Evolutionary conservation across 2,797 vertebrate species (phyloP).

Genomic region (Dendrocincla fuliginosa): DNA sequence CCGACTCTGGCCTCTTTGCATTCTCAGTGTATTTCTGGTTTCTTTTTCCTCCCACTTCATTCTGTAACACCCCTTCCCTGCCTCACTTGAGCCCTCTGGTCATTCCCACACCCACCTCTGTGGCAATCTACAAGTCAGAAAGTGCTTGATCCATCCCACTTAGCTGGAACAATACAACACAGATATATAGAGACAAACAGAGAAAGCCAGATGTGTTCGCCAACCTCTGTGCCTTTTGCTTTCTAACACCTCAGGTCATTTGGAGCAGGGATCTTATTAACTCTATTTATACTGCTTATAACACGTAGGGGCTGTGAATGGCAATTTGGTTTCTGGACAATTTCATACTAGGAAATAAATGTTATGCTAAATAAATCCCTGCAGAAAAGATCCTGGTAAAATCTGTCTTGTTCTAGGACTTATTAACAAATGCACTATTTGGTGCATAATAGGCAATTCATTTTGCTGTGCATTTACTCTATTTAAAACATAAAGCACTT

Average conservation of each 20-base stretch:
- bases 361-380: neutral
- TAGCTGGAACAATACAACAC: neutral
- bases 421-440: constrained; percentile 4
- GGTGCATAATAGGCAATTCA: constrained; percentile 35
- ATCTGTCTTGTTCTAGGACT: neutral
- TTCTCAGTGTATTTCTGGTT: neutral
- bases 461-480: constrained; percentile 52
- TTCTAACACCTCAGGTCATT: neutral
- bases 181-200: neutral
- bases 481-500: constrained; percentile 59
- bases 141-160: neutral
- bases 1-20: neutral
- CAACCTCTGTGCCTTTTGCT: neutral
- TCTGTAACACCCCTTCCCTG: neutral
- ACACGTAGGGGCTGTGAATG: neutral
- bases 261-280: neutral
- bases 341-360: neutral
- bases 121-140: neutral
- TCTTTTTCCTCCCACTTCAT: neutral
- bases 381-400: neutral
- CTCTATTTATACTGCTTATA: neutral
- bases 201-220: neutral
- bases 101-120: neutral
- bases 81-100: neutral
- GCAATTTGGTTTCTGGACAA: neutral